Percentiles rank a stretch among this genome's conserved stretches.
phyloP scores from a whole-genome alignment of 2,113 vertebrate species.

The Ophthalmolycus amberensis region DNA sequence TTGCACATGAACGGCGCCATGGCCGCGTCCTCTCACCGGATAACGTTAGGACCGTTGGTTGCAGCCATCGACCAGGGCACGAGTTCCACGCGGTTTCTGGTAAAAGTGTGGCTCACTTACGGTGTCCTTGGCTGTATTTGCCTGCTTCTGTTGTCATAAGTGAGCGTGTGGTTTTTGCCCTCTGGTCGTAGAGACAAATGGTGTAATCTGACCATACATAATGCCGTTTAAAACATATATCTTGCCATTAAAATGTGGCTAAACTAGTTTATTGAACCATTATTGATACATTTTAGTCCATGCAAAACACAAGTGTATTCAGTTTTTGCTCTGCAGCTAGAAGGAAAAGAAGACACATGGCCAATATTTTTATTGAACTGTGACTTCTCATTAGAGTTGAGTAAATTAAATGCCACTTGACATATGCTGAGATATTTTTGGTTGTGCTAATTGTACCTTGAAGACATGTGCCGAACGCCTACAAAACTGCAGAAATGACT shows the following conservation, averaged over 20 bases:
- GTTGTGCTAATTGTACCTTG: too few relatives aligned
- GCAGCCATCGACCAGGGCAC: constrained; percentile 96
- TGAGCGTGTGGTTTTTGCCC: too few relatives aligned
- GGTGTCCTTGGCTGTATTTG: too few relatives aligned
- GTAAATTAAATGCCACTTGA: neutral
- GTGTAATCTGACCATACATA: too few relatives aligned
- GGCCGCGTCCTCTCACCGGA: constrained; percentile 86
- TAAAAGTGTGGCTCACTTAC: too few relatives aligned
- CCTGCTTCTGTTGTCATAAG: too few relatives aligned
- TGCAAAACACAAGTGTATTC: too few relatives aligned
- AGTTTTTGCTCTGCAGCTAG: neutral
- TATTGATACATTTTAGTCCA: neutral
- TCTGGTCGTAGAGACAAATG: too few relatives aligned
- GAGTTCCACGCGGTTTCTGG: constrained; percentile 94
- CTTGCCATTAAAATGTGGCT: too few relatives aligned
- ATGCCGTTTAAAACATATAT: neutral
- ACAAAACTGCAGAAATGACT: too few relatives aligned
- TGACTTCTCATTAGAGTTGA: neutral
- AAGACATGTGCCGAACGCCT: too few relatives aligned
- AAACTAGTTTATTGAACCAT: too few relatives aligned
- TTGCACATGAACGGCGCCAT: constrained; percentile 82
- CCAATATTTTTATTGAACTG: neutral
- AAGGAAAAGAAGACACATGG: neutral
- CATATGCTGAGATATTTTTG: neutral
- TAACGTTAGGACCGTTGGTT: constrained; percentile 90